These are phyloP conservation scores for Macaca nemestrina DNA, from an alignment of 2,113 vertebrate genomes.

Conservation along the genomic window DNA sequence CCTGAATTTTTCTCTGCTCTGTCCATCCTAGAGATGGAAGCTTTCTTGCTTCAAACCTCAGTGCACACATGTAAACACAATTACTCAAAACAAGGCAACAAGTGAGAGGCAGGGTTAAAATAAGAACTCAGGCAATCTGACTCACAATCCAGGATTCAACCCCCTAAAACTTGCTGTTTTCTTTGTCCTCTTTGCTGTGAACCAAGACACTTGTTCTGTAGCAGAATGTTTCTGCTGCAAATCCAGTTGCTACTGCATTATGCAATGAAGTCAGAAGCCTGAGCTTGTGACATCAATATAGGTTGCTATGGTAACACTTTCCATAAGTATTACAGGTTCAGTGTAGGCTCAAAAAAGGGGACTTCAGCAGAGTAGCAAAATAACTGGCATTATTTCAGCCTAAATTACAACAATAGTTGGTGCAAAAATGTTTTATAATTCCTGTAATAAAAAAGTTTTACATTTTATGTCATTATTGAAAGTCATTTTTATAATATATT, in stretches of 20 bases:
- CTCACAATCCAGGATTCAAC: slow-evolving; percentile 76
- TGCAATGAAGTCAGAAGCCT: slow-evolving; percentile 81
- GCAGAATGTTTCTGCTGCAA: slow-evolving; percentile 75
- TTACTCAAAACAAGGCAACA: slow-evolving; percentile 74
- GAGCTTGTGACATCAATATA: slow-evolving; percentile 79
- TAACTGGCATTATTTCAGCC: slow-evolving; percentile 23
- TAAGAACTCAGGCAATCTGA: slow-evolving; percentile 74
- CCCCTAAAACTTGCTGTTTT: slow-evolving; percentile 70
- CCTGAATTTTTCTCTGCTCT: slow-evolving; percentile 43
- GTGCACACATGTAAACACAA: slow-evolving; percentile 73
- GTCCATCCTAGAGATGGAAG: slow-evolving; percentile 29
- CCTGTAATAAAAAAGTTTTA: neutral
- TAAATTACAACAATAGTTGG: neutral
- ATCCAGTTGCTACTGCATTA: slow-evolving; percentile 78
- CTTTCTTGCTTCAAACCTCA: slow-evolving; percentile 59
- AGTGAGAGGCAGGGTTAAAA: slow-evolving; percentile 76
- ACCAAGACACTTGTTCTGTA: slow-evolving; percentile 73
- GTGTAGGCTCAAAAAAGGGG: slow-evolving; percentile 75
- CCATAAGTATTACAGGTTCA: slow-evolving; percentile 80
- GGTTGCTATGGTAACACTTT: slow-evolving; percentile 79
- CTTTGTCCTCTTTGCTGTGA: slow-evolving; percentile 77
- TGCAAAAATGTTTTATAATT: neutral
- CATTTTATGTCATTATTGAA: neutral
- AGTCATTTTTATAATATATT: neutral
- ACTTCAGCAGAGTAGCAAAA: slow-evolving; percentile 66